Evolutionary conservation across 2,113 vertebrate genomes (phyloP).

Genomic region (Xenus cinereus): DNA sequence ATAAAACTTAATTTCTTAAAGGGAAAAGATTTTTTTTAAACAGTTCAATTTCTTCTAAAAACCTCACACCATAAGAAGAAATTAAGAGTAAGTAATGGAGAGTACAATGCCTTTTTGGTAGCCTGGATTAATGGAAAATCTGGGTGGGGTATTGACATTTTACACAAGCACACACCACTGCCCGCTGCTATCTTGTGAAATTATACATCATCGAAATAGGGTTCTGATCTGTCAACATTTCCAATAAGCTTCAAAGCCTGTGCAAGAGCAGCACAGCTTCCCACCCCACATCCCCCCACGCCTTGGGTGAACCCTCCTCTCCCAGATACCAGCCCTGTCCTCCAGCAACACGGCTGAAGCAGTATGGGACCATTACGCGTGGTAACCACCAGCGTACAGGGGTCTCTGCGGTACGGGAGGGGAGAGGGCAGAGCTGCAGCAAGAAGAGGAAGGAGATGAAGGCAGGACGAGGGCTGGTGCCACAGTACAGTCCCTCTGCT

Average conservation of each 20-base stretch:
- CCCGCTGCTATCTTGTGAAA: neutral
- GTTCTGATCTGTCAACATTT: neutral
- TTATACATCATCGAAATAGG: accelerated
- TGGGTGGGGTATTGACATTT: neutral
- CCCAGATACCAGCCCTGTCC: accelerated
- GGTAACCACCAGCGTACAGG: accelerated
- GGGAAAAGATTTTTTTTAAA: neutral
- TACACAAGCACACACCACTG: neutral
- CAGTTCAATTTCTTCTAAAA: neutral
- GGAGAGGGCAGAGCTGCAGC: neutral
- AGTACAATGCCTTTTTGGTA: accelerated
- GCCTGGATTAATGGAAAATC: neutral
- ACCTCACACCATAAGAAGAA: neutral
- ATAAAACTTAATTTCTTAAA: neutral
- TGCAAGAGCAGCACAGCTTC: neutral
- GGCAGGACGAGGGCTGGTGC: neutral
- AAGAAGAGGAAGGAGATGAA: neutral
- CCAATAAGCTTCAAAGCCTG: neutral
- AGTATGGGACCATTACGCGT: accelerated
- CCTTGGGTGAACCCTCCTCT: neutral
- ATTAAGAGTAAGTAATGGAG: neutral
- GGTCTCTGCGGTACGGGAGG: accelerated
- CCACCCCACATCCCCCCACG: neutral
- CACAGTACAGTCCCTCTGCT: accelerated
- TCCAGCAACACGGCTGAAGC: neutral